Evolutionary conservation across 2,888 invertebrate species (phyloP), one percentile per base, ranked within the genome.

Genomic region (Lycia hirtaria): DNA sequence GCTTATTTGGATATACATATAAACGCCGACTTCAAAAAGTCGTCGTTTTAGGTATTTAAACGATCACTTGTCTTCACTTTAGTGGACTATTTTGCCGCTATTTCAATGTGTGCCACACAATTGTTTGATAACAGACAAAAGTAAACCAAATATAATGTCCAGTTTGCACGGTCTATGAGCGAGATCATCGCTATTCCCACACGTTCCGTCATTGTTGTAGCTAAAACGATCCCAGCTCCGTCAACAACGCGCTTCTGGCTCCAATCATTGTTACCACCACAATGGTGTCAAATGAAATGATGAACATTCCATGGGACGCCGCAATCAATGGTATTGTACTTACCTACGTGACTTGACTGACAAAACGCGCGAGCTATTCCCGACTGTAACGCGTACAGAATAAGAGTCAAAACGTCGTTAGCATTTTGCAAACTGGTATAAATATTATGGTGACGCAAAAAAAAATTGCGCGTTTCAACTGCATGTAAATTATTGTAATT

Each of bases 271-370:
- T 56, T 50, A 50, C 3, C 47, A 37, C 44, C 20, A 51, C 56
- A 56, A 56, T 51, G 51, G 51, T 32, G 47, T 51, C 51, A 45
- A 45, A 47, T 38, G 55, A 45, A 45, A 47, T 38, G 55, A 50
- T 56, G 45, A 56, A 52, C 56, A 60, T 62, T 57, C 65, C 63
- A 57, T 45, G 47, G 44, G 56, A 62, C 54, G 48, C 58, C 51
- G 58, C 55, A 57, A 61, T 62, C 61, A 64, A 51, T 53, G 43
- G 54, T 56, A 64, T 66, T 64, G 66, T 67, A 59, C 41, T 49
- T 50, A 45, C 28, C 35, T 41, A 59, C 64, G 66, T 62, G 64
- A 57, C 48, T 24, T 9, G 62, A 60, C 60, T 62, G 30, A 28
- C 30, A 40, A 56, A 41, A 15, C 14, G 2, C 12, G 7, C 37